Base-by-base conservation (phyloP, 2,113 vertebrate genomes). In the Python bivittatus region DNA sequence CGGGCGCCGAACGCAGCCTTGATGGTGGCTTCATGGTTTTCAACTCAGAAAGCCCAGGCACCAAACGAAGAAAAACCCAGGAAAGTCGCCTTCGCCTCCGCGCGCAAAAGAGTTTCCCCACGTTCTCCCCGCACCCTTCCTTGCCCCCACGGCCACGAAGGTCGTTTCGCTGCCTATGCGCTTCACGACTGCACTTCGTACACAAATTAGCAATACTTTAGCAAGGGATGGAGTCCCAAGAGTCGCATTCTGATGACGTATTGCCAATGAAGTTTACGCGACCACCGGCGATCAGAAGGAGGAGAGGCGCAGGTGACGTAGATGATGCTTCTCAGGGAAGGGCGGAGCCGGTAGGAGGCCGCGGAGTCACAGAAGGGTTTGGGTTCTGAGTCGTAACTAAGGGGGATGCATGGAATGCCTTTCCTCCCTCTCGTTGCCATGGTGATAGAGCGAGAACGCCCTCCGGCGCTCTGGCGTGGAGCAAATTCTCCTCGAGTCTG, bases 1-100 rank as follows among this genome's bases (percentile, higher is more conserved):
- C 57, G 12, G 91, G 91, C 12, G 25, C 57, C 2, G 88, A 85
- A 44, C 91, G 91, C 8, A 2, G 87, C 58, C 91, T 92, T 9
- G 72, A 44, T 1, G 91, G 91, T 1, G 91, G 91, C 88, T 92
- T 92, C 91, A 92, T 92, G 15, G 2, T 22, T 22, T 8, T 23
- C 48, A n/a, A 7, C 1, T 0, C 6, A 10, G 25, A 56, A 90
- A 83, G n/a, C 23, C 33, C 17, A 23, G 38, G 33, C 11, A 9
- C n/a, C 5, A 23, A 27, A 57, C 3, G 6, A 90, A 83, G 20
- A 54, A 79, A 48, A 54, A 3, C 1, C 9, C 20, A 0, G 29
- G 2, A 1, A 12, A 0, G 10, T 8, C 87, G 10, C 9, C 10
- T 25, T n/a, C 17, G 53, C 86, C 15, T 79, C 20, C 33, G 17